Percentiles rank a stretch among this genome's conserved stretches.
Evolutionary conservation across 2,797 vertebrate species (phyloP).

Genomic region (Trichosurus vulpecula): DNA sequence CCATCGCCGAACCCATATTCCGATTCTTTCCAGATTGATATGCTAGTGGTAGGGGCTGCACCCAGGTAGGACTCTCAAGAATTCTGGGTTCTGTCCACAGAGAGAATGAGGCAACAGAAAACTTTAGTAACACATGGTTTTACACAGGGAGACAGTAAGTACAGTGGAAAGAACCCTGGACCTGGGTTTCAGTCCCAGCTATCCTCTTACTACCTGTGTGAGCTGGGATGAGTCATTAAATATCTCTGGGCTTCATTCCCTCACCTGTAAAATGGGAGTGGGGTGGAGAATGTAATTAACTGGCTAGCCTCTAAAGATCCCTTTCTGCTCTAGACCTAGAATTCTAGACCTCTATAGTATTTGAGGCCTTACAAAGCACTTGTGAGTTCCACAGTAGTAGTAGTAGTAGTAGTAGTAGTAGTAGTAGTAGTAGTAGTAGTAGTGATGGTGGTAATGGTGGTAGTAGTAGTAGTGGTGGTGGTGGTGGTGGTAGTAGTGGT

Average conservation of each 20-base stretch:
- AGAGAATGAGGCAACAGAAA: background rate
- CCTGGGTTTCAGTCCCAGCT: background rate
- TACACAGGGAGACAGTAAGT: background rate
- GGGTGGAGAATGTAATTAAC: background rate
- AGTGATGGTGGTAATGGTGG: too few relatives aligned
- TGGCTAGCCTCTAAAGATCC: too few relatives aligned
- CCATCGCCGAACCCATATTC: background rate
- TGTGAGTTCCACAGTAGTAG: too few relatives aligned
- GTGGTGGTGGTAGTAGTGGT: too few relatives aligned
- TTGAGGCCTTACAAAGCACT: background rate
- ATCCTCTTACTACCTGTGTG: background rate
- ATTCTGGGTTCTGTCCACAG: background rate
- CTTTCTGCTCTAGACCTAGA: background rate
- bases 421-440: background rate
- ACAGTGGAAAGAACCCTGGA: background rate
- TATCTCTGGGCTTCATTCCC: background rate
- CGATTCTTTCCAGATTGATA: background rate
- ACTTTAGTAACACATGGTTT: background rate
- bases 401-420: too few relatives aligned
- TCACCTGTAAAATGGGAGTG: background rate
- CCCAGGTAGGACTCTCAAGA: background rate
- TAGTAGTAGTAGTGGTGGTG: too few relatives aligned
- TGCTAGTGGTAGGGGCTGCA: background rate
- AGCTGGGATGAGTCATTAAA: background rate
- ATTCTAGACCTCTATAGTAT: background rate